Conservation (phyloP, 1,140 invertebrate species). For the Rhagoletis zephyria region DNA sequence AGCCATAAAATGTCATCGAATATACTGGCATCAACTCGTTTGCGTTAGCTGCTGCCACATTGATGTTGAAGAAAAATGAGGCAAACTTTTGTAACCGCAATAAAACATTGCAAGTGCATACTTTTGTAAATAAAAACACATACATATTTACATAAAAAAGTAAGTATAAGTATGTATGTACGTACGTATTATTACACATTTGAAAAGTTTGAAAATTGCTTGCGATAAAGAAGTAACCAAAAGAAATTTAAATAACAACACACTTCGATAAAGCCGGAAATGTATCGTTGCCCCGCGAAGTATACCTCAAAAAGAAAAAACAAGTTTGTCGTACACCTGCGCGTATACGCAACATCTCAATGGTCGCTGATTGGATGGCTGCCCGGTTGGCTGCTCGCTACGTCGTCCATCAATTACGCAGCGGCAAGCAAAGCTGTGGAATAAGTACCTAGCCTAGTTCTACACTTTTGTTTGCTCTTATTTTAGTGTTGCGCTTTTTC, state of each 20-base stretch:
- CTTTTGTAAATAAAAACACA: not conserved
- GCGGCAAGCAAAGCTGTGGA: not conserved
- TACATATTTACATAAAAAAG: not conserved
- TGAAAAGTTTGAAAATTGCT: not conserved
- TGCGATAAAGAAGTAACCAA: not conserved
- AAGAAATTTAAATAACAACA: slow-evolving; percentile 14
- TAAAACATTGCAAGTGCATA: slow-evolving; percentile 27
- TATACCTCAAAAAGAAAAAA: not conserved
- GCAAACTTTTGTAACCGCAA: slow-evolving; percentile 38
- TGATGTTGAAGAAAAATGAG: slow-evolving; percentile 31
- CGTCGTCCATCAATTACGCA: not conserved
- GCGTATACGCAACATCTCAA: slow-evolving; percentile 24
- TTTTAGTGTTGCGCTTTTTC: not conserved
- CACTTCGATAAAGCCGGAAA: no score
- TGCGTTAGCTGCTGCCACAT: not conserved
- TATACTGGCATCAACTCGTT: not conserved
- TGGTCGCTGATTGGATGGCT: not conserved
- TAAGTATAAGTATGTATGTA: no score
- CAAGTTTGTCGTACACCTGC: not conserved
- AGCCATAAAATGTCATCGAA: not conserved
- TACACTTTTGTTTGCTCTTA: not conserved
- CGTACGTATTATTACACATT: not conserved
- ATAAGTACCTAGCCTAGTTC: slow-evolving; percentile 5
- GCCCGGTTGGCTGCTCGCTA: not conserved
- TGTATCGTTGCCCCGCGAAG: not conserved